phyloP scores from a whole-genome alignment of 1,140 invertebrate species.

The Arctopsyche grandis region DNA sequence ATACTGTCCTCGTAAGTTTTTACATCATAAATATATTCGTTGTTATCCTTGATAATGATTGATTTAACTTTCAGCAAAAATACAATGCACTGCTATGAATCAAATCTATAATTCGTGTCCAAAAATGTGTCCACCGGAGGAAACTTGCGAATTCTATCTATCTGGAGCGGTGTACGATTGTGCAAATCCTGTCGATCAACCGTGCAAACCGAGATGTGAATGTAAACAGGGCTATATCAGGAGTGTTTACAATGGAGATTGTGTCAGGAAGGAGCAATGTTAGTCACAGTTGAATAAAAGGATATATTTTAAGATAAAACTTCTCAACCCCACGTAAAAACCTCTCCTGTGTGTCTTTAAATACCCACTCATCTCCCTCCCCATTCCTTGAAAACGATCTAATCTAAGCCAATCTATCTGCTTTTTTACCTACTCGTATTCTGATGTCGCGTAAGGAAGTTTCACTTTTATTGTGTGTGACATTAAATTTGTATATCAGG shows the following conservation, averaged over 20 bases:
- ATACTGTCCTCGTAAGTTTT: slow-evolving; percentile 53
- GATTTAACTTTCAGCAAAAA: slow-evolving; percentile 52
- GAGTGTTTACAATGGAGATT: neutral
- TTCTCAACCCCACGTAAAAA: too few species aligned
- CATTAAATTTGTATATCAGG: neutral
- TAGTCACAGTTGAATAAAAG: too few species aligned
- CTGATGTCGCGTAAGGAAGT: too few species aligned
- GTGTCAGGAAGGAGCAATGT: neutral
- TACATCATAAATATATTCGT: too few species aligned
- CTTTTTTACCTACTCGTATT: too few species aligned
- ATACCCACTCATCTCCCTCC: too few species aligned
- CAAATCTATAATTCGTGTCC: slow-evolving; percentile 10
- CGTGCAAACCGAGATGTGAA: slow-evolving; percentile 24
- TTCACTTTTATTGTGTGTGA: neutral
- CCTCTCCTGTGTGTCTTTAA: too few species aligned
- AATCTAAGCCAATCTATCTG: too few species aligned
- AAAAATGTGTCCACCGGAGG: neutral
- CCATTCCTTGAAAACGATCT: too few species aligned
- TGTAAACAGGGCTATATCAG: slow-evolving; percentile 14
- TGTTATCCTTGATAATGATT: too few species aligned
- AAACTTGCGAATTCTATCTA: slow-evolving; percentile 5
- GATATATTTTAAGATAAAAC: too few species aligned
- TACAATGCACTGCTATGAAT: neutral
- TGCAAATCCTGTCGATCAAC: neutral
- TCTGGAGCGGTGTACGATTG: neutral